Percentiles rank a stretch among this genome's conserved stretches.
These are phyloP conservation scores for Genyomyrus donnyi DNA, from an alignment of 2,113 vertebrate species.

Conservation along the genomic window DNA sequence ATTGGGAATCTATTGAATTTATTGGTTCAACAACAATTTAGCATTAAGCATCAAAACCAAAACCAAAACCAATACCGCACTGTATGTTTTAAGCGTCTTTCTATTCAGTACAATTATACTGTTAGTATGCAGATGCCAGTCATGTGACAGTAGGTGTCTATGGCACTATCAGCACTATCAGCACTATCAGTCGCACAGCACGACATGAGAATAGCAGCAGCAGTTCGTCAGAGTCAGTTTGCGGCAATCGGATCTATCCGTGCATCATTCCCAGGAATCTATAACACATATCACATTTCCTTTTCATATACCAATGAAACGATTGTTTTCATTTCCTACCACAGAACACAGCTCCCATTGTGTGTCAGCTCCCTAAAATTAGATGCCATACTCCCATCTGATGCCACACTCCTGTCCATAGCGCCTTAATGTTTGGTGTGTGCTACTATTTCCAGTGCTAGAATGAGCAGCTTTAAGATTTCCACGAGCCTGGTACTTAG, in stretches of 20 bases:
- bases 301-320: not conserved
- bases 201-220: not conserved
- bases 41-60: not conserved
- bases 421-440: not conserved
- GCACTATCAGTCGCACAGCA: not conserved
- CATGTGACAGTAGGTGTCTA: not conserved
- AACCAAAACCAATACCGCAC: not conserved
- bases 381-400: not conserved
- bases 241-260: not conserved
- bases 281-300: not conserved
- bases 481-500: not conserved
- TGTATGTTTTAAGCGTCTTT: not conserved
- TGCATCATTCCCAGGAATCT: not conserved
- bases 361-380: not conserved
- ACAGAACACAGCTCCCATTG: not conserved
- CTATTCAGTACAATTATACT: not conserved
- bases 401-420: not conserved
- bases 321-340: not conserved
- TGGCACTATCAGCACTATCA: not conserved
- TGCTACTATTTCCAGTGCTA: not conserved
- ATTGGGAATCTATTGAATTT: not conserved
- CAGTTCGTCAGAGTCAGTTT: not conserved
- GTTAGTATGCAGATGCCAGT: not conserved
- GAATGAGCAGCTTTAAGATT: not conserved
- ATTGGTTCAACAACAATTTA: not conserved